Conservation (phyloP, 2,888 invertebrate species). For the Molanna angustata region DNA sequence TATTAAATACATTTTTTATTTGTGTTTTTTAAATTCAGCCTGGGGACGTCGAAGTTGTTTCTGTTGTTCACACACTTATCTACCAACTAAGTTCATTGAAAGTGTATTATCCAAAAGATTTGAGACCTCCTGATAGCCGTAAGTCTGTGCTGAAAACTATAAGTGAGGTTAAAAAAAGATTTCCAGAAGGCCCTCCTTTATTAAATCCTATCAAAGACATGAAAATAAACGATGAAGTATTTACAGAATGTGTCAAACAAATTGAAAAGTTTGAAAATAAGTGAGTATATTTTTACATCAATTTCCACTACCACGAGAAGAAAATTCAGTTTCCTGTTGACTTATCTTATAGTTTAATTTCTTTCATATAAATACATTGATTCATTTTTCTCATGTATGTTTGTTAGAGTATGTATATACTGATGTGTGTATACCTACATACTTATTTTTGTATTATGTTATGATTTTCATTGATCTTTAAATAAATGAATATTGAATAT, state of each 20-base stretch:
- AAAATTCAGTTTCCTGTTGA: too few relatives aligned
- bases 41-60: constrained; percentile 87
- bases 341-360: too few relatives aligned
- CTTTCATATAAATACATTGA: background rate
- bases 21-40: constrained; percentile 47
- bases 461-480: too few relatives aligned
- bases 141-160: constrained; percentile 83
- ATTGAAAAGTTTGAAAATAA: constrained; percentile 81
- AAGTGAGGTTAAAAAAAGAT: constrained; percentile 85
- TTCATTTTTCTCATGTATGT: background rate
- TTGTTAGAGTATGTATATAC: background rate
- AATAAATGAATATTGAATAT: too few relatives aligned
- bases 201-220: constrained; percentile 94
- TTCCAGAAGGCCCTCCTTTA: constrained; percentile 82
- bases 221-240: constrained; percentile 84
- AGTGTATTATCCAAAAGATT: constrained; percentile 86
- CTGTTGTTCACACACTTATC: constrained; percentile 78
- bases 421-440: too few relatives aligned
- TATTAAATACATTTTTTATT: too few relatives aligned
- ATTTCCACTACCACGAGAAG: too few relatives aligned
- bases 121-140: constrained; percentile 80
- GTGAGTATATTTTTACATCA: constrained; percentile 40
- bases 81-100: constrained; percentile 86
- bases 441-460: too few relatives aligned
- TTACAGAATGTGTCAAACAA: constrained; percentile 76